A percentile compares a stretch with the other conserved stretches of the same genome.
These are phyloP conservation scores for Magallana angulata DNA, from an alignment of 1,140 invertebrate species.

Conservation along the genomic window DNA sequence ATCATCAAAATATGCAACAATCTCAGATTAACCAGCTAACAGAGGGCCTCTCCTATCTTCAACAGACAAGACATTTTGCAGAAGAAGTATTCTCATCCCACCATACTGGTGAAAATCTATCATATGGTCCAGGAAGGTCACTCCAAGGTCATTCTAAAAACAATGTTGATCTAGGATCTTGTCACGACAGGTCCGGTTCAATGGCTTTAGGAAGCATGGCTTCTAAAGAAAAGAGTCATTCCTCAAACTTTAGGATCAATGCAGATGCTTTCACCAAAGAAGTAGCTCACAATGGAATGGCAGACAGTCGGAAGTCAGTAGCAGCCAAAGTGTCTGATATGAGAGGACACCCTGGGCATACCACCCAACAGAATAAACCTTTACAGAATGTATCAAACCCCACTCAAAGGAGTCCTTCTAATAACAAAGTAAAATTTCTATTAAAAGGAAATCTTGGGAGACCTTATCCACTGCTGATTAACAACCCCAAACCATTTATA, in stretches of 20 bases:
- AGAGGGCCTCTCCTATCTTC: conserved; percentile 8
- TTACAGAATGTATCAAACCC: background rate
- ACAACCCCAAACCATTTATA: background rate
- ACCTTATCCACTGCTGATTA: background rate
- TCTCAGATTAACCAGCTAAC: background rate
- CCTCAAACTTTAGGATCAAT: background rate
- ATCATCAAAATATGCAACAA: conserved; percentile 12
- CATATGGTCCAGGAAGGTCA: background rate
- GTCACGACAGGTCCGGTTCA: background rate
- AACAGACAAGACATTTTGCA: conserved; percentile 15
- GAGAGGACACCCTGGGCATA: background rate
- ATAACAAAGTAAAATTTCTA: conserved; percentile 21
- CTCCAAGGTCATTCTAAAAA: background rate
- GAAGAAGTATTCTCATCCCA: conserved; percentile 1
- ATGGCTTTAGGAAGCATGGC: conserved; percentile 8
- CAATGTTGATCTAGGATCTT: background rate
- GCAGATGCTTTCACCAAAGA: background rate
- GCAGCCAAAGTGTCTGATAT: background rate
- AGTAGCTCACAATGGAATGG: background rate
- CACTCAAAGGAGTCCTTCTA: background rate
- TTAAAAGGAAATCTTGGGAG: conserved; percentile 23
- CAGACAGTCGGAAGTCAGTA: background rate
- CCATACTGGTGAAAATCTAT: background rate
- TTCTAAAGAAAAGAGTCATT: background rate
- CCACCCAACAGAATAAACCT: background rate